Evolutionary conservation across 2,888 invertebrate genomes (phyloP).

Genomic region (Platynereis dumerilii): DNA sequence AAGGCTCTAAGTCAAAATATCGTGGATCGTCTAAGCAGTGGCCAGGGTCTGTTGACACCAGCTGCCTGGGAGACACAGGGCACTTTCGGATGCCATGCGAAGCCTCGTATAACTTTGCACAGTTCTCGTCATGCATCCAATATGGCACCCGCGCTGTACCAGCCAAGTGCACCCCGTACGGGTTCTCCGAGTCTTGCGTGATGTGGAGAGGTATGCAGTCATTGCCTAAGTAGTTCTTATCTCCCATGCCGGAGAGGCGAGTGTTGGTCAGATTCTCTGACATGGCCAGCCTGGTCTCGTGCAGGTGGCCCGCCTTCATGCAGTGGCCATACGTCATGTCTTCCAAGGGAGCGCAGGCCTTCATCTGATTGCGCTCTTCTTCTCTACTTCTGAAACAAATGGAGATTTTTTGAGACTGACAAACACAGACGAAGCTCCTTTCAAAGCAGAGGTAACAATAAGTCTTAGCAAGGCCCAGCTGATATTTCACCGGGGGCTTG

Average conservation of each 20-base stretch:
- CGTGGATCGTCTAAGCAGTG: not conserved
- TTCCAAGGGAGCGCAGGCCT: not conserved
- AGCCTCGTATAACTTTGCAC: not conserved
- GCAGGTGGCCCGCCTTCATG: slow-evolving; percentile 2
- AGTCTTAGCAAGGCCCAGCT: not conserved
- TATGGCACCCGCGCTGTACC: not conserved
- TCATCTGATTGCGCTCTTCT: slow-evolving; percentile 2
- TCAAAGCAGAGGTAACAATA: too few relatives aligned
- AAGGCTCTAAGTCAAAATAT: slow-evolving; percentile 6
- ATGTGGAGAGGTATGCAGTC: not conserved
- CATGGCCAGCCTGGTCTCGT: slow-evolving; percentile 8
- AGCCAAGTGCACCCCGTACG: slow-evolving; percentile 2
- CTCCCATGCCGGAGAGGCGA: slow-evolving; percentile 1
- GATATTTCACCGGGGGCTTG: too few relatives aligned
- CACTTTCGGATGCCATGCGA: not conserved
- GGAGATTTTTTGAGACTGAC: too few relatives aligned
- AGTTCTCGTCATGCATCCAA: slow-evolving; percentile 5
- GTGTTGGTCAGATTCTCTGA: slow-evolving; percentile 3
- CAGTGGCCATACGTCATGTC: slow-evolving; percentile 1
- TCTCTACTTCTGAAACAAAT: too few relatives aligned
- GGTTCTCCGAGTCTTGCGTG: not conserved
- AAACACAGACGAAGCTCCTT: too few relatives aligned
- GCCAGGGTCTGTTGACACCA: not conserved
- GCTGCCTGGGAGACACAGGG: not conserved
- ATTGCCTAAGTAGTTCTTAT: not conserved